Percentiles rank a stretch among this genome's conserved stretches.
These are phyloP conservation scores for Panagrolaimus sp. DNA, from an alignment of 1,140 invertebrate species.

Conservation along the genomic window DNA sequence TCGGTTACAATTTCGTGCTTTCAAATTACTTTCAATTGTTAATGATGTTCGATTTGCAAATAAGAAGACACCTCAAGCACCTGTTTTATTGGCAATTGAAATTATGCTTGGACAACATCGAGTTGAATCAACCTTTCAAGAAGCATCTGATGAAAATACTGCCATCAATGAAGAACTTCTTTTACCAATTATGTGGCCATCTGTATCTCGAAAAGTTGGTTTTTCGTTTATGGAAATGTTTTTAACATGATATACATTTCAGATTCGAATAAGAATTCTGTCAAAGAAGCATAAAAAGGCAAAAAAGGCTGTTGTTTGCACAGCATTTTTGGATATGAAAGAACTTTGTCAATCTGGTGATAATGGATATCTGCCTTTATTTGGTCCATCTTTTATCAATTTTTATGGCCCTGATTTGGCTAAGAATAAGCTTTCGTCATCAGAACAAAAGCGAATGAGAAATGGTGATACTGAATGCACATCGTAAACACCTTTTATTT, in stretches of 20 bases:
- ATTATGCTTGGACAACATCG: conserved; percentile 20
- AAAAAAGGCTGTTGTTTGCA: conserved; percentile 38
- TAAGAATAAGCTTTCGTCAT: conserved; percentile 14
- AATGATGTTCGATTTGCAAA: conserved; percentile 32
- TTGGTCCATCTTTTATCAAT: conserved; percentile 44
- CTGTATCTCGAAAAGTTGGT: conserved; percentile 12
- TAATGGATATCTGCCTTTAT: conserved; percentile 42
- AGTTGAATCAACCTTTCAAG: conserved; percentile 20
- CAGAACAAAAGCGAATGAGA: conserved; percentile 21
- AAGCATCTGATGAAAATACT: conserved; percentile 37
- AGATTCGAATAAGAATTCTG: conserved; percentile 42
- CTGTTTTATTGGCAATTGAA: conserved; percentile 26
- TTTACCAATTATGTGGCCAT: conserved; percentile 8
- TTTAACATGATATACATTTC: conserved; percentile 25
- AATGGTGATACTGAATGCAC: conserved; percentile 30
- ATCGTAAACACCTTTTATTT: neutral
- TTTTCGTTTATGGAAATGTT: neutral
- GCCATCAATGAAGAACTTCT: conserved; percentile 43
- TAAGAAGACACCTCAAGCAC: conserved; percentile 19
- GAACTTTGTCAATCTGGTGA: conserved; percentile 40
- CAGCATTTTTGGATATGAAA: conserved; percentile 32
- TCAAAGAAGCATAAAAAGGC: conserved; percentile 23
- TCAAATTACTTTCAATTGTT: conserved; percentile 36
- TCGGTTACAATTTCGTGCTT: conserved; percentile 32
- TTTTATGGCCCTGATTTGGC: conserved; percentile 44